Conservation (phyloP, 2,888 invertebrate genomes). For the Cosmia trapezina region DNA sequence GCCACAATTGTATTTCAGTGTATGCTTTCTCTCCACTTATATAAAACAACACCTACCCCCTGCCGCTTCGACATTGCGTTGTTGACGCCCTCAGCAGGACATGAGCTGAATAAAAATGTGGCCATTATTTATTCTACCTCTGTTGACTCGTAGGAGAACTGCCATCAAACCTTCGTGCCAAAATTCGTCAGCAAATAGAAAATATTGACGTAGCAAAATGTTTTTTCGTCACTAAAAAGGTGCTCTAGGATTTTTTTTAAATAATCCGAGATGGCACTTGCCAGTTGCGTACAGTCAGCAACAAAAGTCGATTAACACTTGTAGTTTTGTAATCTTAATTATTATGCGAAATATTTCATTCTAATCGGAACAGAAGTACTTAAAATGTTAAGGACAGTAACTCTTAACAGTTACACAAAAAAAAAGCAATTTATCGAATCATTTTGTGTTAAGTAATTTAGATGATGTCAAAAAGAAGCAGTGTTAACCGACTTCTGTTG, state of each 20-base stretch:
- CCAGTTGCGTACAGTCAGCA: constrained; percentile 23
- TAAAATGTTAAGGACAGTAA: too few species aligned
- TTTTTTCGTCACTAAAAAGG: constrained; percentile 55
- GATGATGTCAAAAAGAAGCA: too few species aligned
- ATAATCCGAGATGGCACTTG: constrained; percentile 11
- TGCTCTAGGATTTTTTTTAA: constrained; percentile 36
- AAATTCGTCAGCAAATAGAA: constrained; percentile 73
- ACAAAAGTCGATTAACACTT: too few species aligned
- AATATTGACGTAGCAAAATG: constrained; percentile 75
- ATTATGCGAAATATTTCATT: too few species aligned
- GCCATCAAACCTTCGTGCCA: constrained; percentile 67
- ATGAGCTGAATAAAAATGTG: constrained; percentile 79
- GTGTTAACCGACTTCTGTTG: too few species aligned
- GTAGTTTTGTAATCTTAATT: too few species aligned
- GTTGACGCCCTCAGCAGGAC: constrained; percentile 71
- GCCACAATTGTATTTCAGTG: constrained; percentile 46
- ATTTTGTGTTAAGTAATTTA: too few species aligned
- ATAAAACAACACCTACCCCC: constrained; percentile 60
- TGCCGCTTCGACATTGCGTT: constrained; percentile 59
- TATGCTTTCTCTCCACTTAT: constrained; percentile 47
- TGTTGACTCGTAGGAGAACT: constrained; percentile 74
- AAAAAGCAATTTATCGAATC: too few species aligned
- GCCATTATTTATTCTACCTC: constrained; percentile 76
- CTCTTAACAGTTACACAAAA: too few species aligned
- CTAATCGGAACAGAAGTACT: too few species aligned